Percentiles rank a stretch among this genome's conserved stretches.
Evolutionary conservation across 2,113 vertebrate genomes (phyloP).

Genomic region (Spea bombifrons): DNA sequence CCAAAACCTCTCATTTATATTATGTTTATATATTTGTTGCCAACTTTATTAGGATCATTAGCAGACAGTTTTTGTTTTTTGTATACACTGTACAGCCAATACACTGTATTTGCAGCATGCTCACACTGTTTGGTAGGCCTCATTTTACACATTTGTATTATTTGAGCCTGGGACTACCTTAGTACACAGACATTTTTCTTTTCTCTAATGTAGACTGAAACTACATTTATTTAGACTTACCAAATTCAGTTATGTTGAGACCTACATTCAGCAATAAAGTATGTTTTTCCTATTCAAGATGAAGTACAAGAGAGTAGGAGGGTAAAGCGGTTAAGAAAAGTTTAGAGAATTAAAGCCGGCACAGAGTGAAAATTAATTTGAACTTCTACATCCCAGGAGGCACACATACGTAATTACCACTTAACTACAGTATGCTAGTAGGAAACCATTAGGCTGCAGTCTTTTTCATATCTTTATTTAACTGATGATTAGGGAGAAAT

Average conservation of each 20-base stretch:
- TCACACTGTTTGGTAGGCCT: too few relatives aligned
- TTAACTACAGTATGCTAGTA: constrained; percentile 7
- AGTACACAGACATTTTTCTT: too few relatives aligned
- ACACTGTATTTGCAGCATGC: too few relatives aligned
- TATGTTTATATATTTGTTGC: too few relatives aligned
- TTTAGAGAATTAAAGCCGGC: constrained; percentile 1
- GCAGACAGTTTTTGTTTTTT: too few relatives aligned
- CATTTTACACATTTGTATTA: too few relatives aligned
- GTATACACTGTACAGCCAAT: too few relatives aligned
- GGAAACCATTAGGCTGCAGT: constrained; percentile 19
- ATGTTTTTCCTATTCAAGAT: neutral
- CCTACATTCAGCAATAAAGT: neutral
- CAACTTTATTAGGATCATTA: too few relatives aligned
- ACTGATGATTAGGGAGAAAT: constrained; percentile 12
- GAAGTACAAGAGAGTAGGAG: constrained; percentile 9
- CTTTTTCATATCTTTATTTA: constrained; percentile 10
- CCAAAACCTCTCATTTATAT: too few relatives aligned
- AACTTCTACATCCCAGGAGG: constrained; percentile 16
- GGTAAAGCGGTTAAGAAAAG: neutral
- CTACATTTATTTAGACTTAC: neutral
- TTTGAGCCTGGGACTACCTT: too few relatives aligned
- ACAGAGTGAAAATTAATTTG: constrained; percentile 21
- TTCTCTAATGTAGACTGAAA: neutral
- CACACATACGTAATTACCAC: constrained; percentile 25
- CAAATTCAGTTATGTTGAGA: neutral